Conservation (phyloP, 2,797 vertebrate genomes). For the Psittacula derbiana region DNA sequence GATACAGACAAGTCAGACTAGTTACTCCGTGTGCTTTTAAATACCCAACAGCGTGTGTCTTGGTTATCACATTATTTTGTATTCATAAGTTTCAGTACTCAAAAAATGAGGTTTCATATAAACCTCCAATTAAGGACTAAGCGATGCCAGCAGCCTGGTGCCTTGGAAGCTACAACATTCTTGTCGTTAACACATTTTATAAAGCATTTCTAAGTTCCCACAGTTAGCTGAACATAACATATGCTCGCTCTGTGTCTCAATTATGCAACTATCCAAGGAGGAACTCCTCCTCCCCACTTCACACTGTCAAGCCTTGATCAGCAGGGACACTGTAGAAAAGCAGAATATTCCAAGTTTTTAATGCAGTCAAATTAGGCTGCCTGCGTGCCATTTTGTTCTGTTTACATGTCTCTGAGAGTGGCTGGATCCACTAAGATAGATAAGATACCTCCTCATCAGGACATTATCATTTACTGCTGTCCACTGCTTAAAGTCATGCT, state of each 20-base stretch:
- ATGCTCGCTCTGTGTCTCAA: conserved; percentile 18
- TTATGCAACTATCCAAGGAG: conserved; percentile 35
- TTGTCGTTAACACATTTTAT: conserved; percentile 46
- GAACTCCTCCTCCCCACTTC: conserved; percentile 26
- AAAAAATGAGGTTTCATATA: conserved; percentile 36
- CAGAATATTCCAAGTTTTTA: not conserved
- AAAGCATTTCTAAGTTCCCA: conserved; percentile 23
- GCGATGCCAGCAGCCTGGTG: conserved; percentile 40
- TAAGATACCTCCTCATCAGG: not conserved
- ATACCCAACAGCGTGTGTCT: not conserved
- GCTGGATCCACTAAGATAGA: not conserved
- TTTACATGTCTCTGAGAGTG: not conserved
- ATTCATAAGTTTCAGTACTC: not conserved
- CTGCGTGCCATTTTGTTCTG: not conserved
- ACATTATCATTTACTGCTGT: not conserved
- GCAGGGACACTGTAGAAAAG: conserved; percentile 13
- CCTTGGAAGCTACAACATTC: conserved; percentile 44
- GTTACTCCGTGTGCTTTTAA: not conserved
- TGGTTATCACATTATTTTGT: conserved; percentile 27
- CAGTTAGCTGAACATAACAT: conserved; percentile 42
- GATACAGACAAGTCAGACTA: not conserved
- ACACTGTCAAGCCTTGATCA: conserved; percentile 36
- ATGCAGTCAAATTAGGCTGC: not conserved
- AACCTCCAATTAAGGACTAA: conserved; percentile 39
- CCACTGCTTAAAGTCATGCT: not conserved